A percentile compares a stretch with the other conserved stretches of the same genome.
These are phyloP conservation scores for Eilema griseolum DNA, from an alignment of 2,888 invertebrate genomes.

Conservation along the genomic window DNA sequence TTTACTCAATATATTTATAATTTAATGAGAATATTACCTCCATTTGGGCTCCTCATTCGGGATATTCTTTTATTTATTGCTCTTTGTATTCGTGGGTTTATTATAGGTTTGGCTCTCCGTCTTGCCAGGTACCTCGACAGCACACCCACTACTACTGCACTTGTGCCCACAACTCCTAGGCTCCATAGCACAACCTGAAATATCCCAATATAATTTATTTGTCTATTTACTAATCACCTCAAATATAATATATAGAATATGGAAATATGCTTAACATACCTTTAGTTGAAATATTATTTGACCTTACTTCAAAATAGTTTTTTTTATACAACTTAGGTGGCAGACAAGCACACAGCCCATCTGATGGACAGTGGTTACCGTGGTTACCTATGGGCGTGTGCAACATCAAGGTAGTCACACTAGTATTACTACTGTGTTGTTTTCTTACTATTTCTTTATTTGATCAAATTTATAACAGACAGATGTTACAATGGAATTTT, in stretches of 20 bases:
- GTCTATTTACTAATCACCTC: background rate
- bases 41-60: slow-evolving; percentile 90
- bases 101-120: slow-evolving; percentile 88
- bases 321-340: no score
- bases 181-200: slow-evolving; percentile 90
- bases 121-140: slow-evolving; percentile 93
- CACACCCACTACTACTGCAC: slow-evolving; percentile 93
- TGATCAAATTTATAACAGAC: background rate
- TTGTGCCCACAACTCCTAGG: slow-evolving; percentile 89
- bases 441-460: background rate
- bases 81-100: slow-evolving; percentile 86
- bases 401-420: no score
- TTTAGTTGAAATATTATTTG: background rate
- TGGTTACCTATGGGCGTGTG: no score
- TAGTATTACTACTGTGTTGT: no score
- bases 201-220: no score
- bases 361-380: no score
- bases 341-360: no score
- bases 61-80: slow-evolving; percentile 88
- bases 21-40: slow-evolving; percentile 65
- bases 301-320: background rate
- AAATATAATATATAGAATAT: background rate
- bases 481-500: background rate
- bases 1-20: background rate
- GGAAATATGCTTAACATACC: no score